Base-by-base conservation (phyloP, 2,888 invertebrate species). In the Acleris sparsana region DNA sequence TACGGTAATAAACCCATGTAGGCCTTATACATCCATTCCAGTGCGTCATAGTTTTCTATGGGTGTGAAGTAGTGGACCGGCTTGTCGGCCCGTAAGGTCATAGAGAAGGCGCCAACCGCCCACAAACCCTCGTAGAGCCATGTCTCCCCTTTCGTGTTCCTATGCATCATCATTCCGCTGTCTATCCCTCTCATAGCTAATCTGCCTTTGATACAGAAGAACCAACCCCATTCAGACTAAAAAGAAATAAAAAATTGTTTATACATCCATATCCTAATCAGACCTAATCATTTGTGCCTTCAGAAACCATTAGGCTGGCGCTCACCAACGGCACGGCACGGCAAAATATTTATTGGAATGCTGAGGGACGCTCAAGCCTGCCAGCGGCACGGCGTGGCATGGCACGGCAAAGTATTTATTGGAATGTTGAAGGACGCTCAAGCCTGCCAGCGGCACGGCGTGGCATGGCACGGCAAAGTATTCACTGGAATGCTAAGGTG, bases 1-100 rank as follows among this genome's bases (percentile, higher is more conserved):
- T 46, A 46, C 6, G 46, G n/a, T 16, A n/a, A 17, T n/a, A 48
- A 58, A 49, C 44, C n/a, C 29, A 46, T 46, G 17, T 46, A 46
- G 7, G 46, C 17, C 5, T 46, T 5, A 7, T 46, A n/a, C 46
- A 46, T n/a, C n/a, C n/a, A 46, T 16, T 46, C 46, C n/a, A 46
- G 17, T 7, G 17, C 46, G 17, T 46, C 46, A n/a, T 46, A n/a
- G 46, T 46, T 46, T 17, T 46, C 46, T n/a, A 46, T 2, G 5
- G 46, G 46, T 6, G 17, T 46, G 46, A 46, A 46, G 46, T 46
- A 46, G 17, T 46, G 46, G 46, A 17, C 7, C 7, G 7, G 17
- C 46, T 2, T n/a, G 46, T 46, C 16, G 6, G 46, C 46, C 17
- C 46, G 46, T n/a, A 46, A 16, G 17, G 46, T 46, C 46, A 46